Evolutionary conservation across 2,888 invertebrate species (phyloP), one percentile per base, ranked within the genome.

Genomic region (Gandaritis pyraliata): DNA sequence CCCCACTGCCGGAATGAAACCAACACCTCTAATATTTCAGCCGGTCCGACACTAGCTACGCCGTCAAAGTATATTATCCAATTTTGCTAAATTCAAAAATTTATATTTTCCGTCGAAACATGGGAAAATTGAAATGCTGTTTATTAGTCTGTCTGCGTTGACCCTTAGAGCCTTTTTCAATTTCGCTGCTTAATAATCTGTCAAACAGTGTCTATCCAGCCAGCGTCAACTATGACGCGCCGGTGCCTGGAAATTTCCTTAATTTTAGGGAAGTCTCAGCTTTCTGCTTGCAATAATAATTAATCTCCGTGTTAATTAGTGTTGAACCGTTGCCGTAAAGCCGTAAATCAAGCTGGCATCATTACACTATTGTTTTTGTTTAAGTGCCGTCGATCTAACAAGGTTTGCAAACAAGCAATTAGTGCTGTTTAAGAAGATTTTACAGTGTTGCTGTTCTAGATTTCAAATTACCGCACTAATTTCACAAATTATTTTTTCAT

Each of bases 231-330:
- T 64, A 67, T 38, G 46, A 55, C 51, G 51, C 49, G 73, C 74
- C 65, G 62, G 72, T 66, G 70, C 69, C 73, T 72, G 66, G 69
- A 81, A 74, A 79, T 80, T 49, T 65, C 58, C 58, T 41, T 53
- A 56, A 61, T 56, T 61, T 58, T 59, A 73, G 74, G 77, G 72
- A 71, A 76, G 74, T 74, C 74, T 77, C 71, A 74, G 75, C 75
- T 81, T 78, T 78, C 76, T 78, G 77, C 78, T 81, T 81, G 82
- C 81, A 86, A 83, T 85, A 85, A 84, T 87, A 87, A 89, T 88
- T 88, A 88, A 88, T 88, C 85, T 85, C 75, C 71, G 68, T 78
- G 83, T 87, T 89, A 88, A 88, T 89, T 88, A 87, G 83, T 76
- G 80, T 77, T 77, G 82, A 80, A 77, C 80, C 77, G 75, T 75